Evolutionary conservation across 2,113 vertebrate species (phyloP), one percentile per base, ranked within the genome.

Genomic region (Macaca mulatta): DNA sequence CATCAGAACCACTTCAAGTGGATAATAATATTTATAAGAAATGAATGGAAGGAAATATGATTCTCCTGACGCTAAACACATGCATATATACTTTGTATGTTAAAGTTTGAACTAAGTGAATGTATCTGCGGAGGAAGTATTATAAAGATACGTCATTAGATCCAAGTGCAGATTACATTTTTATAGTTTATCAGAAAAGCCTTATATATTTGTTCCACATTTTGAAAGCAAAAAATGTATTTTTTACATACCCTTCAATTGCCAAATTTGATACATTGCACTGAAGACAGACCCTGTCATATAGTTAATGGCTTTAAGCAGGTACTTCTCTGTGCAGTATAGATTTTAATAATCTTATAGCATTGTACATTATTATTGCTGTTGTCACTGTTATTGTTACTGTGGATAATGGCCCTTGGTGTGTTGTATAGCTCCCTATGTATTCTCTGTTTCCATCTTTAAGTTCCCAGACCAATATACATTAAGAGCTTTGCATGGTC

Each of bases 261-360:
- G 74, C 90, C 90, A 86, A 74, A 88, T 85, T 50, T 94, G 77
- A 90, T 59, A 35, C 38, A 50, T 69, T 70, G 88, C 81, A 89
- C 96, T 96, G 96, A 85, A 97, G 81, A 90, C n/a, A 79, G 92
- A 90, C 11, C 35, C 55, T 69, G 67, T 90, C 40, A 67, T 78
- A 3, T 69, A 52, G 14, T 72, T 95, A 96, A 74, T 25, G 91
- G 97, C 93, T 97, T 94, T 97, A 90, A 87, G 61, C 93, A 95
- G 96, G 97, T 96, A 98, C 97, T 96, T 95, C 91, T 81, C 96
- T 90, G 86, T 84, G 96, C 96, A 83, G 52, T 77, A 43, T 90
- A 89, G 85, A 92, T 85, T 94, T 89, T 74, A 45, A 97, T 80
- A 12, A 48, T 43, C 86, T n/a, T n/a, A 9, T 3, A 64, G 22